These are phyloP conservation scores for Rostratula benghalensis DNA, from an alignment of 2,113 vertebrate genomes.

Conservation along the genomic window DNA sequence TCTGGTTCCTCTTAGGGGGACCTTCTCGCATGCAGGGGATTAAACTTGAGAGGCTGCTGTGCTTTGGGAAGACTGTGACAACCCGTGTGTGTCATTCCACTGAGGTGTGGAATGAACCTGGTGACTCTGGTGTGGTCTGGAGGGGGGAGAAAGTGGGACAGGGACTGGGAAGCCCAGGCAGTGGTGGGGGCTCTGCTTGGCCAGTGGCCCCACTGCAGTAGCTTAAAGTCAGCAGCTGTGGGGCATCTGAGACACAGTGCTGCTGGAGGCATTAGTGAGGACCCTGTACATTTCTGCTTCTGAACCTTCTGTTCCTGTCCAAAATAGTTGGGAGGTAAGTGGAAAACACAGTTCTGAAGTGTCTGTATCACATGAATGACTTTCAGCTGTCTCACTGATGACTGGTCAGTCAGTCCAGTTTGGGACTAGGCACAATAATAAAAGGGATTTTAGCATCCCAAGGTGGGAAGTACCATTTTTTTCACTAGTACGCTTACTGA, in stretches of 20 bases:
- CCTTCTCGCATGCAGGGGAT: rapidly evolving
- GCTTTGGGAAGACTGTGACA: background rate
- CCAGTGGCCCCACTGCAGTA: rapidly evolving
- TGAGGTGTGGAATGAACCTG: rapidly evolving
- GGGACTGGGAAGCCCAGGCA: background rate
- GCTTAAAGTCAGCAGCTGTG: rapidly evolving
- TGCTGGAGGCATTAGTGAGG: background rate
- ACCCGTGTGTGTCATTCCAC: background rate
- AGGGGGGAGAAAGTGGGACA: rapidly evolving
- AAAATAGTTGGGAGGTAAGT: background rate
- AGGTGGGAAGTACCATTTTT: background rate
- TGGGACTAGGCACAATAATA: background rate
- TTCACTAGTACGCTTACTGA: background rate
- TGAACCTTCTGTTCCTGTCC: background rate
- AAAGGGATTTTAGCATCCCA: background rate
- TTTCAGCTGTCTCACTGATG: background rate
- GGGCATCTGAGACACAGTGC: rapidly evolving
- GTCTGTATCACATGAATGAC: background rate
- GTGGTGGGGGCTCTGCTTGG: background rate
- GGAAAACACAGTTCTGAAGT: background rate
- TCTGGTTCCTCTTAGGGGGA: background rate
- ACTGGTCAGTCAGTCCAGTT: background rate
- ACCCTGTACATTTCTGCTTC: rapidly evolving
- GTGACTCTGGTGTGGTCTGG: background rate
- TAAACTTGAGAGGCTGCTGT: background rate